phyloP scores from a whole-genome alignment of 2,113 vertebrate genomes.

The Thamnaconus septentrionalis region DNA sequence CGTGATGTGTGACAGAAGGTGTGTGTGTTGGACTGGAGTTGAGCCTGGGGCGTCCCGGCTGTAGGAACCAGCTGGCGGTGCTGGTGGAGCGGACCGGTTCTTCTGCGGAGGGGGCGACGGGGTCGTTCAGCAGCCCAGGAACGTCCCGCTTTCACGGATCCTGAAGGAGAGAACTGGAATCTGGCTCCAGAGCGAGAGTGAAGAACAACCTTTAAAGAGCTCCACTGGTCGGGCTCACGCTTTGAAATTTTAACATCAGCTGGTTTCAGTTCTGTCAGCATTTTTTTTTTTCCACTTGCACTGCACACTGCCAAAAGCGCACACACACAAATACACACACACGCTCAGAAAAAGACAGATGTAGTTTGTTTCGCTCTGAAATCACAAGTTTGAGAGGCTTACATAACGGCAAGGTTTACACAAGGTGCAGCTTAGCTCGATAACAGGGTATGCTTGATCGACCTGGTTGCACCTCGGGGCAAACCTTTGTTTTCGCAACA shows the following conservation, averaged over 20 bases:
- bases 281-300: slow-evolving; percentile 8
- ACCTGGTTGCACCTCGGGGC: slow-evolving; percentile 46
- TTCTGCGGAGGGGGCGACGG: slow-evolving; percentile 53
- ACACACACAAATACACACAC: too few relatives aligned
- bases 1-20: slow-evolving; percentile 60
- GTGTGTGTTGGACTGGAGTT: slow-evolving; percentile 60
- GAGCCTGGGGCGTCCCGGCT: slow-evolving; percentile 71
- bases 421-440: slow-evolving; percentile 61
- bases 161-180: slow-evolving; percentile 18
- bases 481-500: slow-evolving; percentile 47
- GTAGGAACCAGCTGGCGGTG: slow-evolving; percentile 73
- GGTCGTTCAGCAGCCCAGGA: too few relatives aligned
- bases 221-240: background rate
- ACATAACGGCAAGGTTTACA: slow-evolving; percentile 60
- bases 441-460: slow-evolving; percentile 52
- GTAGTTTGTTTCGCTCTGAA: slow-evolving; percentile 35
- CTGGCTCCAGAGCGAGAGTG: background rate
- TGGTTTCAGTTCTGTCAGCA: slow-evolving; percentile 6
- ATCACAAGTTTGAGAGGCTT: slow-evolving; percentile 51
- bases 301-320: background rate
- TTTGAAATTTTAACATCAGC: slow-evolving; percentile 12
- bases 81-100: slow-evolving; percentile 42
- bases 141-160: too few relatives aligned
- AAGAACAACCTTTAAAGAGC: too few relatives aligned
- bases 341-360: slow-evolving; percentile 36